Base-by-base conservation (phyloP, 2,797 vertebrate species). In the Podargus strigoides region DNA sequence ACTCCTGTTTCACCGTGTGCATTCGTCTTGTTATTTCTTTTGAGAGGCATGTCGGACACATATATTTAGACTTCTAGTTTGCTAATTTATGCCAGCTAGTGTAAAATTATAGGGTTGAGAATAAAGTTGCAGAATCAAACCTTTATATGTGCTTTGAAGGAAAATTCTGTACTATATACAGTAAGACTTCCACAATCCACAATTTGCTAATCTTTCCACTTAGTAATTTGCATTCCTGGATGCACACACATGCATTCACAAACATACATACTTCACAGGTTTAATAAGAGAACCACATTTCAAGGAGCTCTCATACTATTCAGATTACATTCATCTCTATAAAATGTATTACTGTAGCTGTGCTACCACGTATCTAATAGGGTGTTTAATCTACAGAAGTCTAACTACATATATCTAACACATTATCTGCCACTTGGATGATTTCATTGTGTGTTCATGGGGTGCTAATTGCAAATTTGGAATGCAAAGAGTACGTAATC, bases 41-140 rank as follows among this genome's bases (percentile, higher is more conserved):
- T 52, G 59, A 95, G 96, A 96, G 64, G 76, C 80, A 93, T 66
- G 85, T 94, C 87, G 96, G 94, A 95, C 93, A 93, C 74, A 85
- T 72, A 93, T 93, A 96, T 96, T 96, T 95, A 96, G 91, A 85
- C 64, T 95, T 93, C 80, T 49, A 88, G 62, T 59, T 95, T 81
- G 79, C 77, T 97, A 97, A 97, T 96, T 96, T 96, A 97, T 96
- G 95, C 93, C 89, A 96, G 93, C 87, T 90, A 95, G 91, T 87
- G 89, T 88, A 94, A 96, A 97, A 97, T 97, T 96, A 95, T 50
- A 96, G 91, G 94, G 81, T 89, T 90, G 77, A 78, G 85, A 88
- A 78, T 75, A 75, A 92, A 96, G 91, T 91, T 94, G 90, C 84
- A 93, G 88, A 94, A 95, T 96, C 87, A 95, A 94, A 96, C 87